Conservation (phyloP, 2,888 invertebrate species). For the Anoncus sp. region DNA sequence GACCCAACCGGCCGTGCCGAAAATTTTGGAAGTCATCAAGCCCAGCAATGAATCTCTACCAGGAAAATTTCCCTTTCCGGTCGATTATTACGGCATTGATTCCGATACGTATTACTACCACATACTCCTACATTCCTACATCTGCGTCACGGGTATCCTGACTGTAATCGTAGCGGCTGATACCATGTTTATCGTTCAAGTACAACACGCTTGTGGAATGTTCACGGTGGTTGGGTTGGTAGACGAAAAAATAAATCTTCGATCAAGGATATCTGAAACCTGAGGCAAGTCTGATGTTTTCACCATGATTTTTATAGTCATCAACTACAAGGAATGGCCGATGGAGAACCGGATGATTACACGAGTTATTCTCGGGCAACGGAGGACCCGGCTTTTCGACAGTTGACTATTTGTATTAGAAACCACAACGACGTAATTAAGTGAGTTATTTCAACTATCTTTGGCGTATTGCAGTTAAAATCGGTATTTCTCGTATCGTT, state of each 20-base stretch:
- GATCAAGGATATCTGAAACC: background rate
- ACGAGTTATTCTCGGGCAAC: background rate
- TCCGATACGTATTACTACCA: slow-evolving; percentile 45
- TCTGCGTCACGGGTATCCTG: slow-evolving; percentile 20
- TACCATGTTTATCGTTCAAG: slow-evolving; percentile 51
- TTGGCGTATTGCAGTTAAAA: background rate
- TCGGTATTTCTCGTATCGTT: background rate
- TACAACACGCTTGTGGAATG: too few species aligned
- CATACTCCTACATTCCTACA: slow-evolving; percentile 34
- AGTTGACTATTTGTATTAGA: too few species aligned
- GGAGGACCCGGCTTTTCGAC: slow-evolving; percentile 26
- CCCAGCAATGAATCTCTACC: slow-evolving; percentile 1
- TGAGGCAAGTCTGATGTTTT: background rate
- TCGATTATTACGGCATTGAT: slow-evolving; percentile 49
- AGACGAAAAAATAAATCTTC: background rate
- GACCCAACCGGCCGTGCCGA: slow-evolving; percentile 36
- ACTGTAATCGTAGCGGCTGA: slow-evolving; percentile 42
- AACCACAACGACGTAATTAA: too few species aligned
- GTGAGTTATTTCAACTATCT: too few species aligned
- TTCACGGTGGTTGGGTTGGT: too few species aligned
- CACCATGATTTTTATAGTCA: slow-evolving; percentile 22
- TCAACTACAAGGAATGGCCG: slow-evolving; percentile 32
- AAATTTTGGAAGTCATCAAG: slow-evolving; percentile 19
- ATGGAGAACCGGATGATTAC: slow-evolving; percentile 1
- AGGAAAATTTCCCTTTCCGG: slow-evolving; percentile 38